Evolutionary conservation across 2,113 vertebrate species (phyloP), one percentile per base, ranked within the genome.

Genomic region (Colinus virginianus): DNA sequence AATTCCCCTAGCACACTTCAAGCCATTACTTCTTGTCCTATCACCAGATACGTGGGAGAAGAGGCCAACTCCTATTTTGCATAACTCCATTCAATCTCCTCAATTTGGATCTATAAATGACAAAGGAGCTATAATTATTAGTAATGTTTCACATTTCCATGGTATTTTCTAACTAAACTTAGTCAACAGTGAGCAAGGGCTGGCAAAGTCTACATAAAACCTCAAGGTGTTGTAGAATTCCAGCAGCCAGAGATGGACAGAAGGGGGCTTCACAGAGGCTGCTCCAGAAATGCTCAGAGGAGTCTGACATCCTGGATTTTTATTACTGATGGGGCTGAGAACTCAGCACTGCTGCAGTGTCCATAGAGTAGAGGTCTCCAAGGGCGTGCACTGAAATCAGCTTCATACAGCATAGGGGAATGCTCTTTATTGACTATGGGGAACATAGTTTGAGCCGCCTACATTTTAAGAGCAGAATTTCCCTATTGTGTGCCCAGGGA

Each of bases 371-470:
- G 16, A 34, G 21, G 15, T 12, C 28, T 74, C 43, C 49, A 15
- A 4, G 17, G 53, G 22, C 23, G 3, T 0, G 3, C 67, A 7
- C 43, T 53, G 34, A 3, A 59, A 30, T 22, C 43, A 48, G 12
- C 48, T 56, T 42, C 25, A 59, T n/a, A 48, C 17, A 8, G 10
- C 1, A 21, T 3, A 58, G n/a, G 55, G 38, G 12, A 63, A 51
- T 23, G 9, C 1, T 21, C 34, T 19, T 46, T 7, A 17, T 1
- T 16, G 69, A 43, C 2, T 0, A 48, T 11, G 46, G 5, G 28
- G 36, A 67, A 42, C 34, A 13, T 0, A 53, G 78, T 23, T 1
- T 26, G 40, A 34, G 30, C 30, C 48, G 40, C 1, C 0, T 10
- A 7, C 9, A 46, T 7, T 58, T 64, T 34, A n/a, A 62, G 45